phyloP scores from a whole-genome alignment of 2,797 vertebrate species.

The Sphaeramia orbicularis region DNA sequence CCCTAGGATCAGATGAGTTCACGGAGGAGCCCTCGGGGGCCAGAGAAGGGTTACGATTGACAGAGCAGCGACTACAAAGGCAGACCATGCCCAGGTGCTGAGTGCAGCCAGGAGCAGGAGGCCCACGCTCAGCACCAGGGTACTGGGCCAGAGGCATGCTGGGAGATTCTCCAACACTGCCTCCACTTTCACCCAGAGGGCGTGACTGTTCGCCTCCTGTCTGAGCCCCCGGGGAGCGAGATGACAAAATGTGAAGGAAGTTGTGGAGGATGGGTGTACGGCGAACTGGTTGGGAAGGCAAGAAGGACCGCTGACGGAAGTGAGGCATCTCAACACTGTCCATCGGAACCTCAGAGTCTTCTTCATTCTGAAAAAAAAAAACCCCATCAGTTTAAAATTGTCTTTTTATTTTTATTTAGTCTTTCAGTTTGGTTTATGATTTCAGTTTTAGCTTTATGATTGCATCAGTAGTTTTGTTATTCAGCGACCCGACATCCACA shows the following conservation, averaged over 20 bases:
- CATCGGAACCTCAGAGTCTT: conserved; percentile 97
- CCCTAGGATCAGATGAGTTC: conserved; percentile 83
- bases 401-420: too few relatives aligned
- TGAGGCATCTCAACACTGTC: conserved; percentile 97
- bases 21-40: conserved; percentile 80
- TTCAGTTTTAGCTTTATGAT: too few relatives aligned
- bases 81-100: conserved; percentile 97
- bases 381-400: neutral
- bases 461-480: too few relatives aligned
- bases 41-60: conserved; percentile 85
- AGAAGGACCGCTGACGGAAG: conserved; percentile 95
- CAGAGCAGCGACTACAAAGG: conserved; percentile 94
- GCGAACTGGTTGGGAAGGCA: conserved; percentile 96
- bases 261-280: conserved; percentile 98
- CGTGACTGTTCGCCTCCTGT: conserved; percentile 85
- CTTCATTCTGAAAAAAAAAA: conserved; percentile 88
- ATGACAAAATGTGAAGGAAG: conserved; percentile 99
- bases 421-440: too few relatives aligned
- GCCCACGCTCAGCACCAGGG: conserved; percentile 87
- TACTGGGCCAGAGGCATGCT: conserved; percentile 91
- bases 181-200: conserved; percentile 54
- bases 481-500: too few relatives aligned
- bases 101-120: conserved; percentile 92
- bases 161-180: conserved; percentile 81
- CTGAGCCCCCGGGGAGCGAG: conserved; percentile 92